These are phyloP conservation scores for Bellardia bayeri DNA, from an alignment of 2,888 invertebrate genomes.

Conservation along the genomic window DNA sequence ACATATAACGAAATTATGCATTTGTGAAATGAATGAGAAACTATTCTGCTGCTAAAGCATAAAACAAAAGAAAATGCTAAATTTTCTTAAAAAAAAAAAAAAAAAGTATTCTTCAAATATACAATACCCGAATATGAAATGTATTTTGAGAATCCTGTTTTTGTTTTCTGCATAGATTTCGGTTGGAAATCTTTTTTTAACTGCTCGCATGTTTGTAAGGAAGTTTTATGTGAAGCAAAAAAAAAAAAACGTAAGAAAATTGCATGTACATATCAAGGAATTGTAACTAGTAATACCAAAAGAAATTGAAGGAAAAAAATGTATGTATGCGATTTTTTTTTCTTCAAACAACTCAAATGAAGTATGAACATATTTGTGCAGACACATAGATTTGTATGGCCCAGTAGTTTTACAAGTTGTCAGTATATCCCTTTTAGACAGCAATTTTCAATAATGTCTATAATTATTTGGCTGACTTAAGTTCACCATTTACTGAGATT, in stretches of 20 bases:
- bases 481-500: no score
- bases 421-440: no score
- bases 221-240: not conserved
- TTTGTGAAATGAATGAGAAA: constrained; percentile 26
- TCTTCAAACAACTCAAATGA: constrained; percentile 33
- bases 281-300: not conserved
- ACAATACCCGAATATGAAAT: constrained; percentile 55
- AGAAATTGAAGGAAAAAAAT: constrained; percentile 17
- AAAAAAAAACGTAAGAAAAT: constrained; percentile 14
- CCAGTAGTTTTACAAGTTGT: no score
- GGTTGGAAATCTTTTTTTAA: not conserved
- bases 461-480: no score
- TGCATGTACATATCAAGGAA: constrained; percentile 28
- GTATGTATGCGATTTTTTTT: not conserved
- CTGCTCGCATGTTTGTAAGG: constrained; percentile 1
- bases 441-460: no score
- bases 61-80: constrained; percentile 45
- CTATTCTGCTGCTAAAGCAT: constrained; percentile 46
- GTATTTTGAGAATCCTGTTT: constrained; percentile 55
- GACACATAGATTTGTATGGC: not conserved
- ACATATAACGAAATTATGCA: constrained; percentile 58
- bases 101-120: constrained; percentile 38
- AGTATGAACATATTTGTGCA: constrained; percentile 22
- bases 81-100: constrained; percentile 14
- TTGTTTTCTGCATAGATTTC: constrained; percentile 8